Conservation (phyloP, 1,140 invertebrate genomes). For the Zaprionus nigranus region DNA sequence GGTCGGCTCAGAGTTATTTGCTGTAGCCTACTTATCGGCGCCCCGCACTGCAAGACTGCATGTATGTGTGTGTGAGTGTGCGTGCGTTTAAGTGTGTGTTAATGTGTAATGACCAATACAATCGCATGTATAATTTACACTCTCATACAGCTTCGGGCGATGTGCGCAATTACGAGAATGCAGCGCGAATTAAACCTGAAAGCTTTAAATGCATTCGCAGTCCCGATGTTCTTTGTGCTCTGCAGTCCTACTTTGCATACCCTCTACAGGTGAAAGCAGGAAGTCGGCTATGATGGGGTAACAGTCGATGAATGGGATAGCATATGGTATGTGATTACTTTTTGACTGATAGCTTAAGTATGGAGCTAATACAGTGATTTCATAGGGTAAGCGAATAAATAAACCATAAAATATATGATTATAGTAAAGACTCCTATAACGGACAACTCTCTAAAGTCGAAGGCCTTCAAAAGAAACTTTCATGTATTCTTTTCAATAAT, state of each 20-base stretch:
- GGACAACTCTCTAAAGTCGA: too few relatives aligned
- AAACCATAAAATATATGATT: neutral
- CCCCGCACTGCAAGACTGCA: conserved; percentile 31
- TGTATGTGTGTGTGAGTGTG: neutral
- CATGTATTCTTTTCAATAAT: too few relatives aligned
- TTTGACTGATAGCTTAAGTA: neutral
- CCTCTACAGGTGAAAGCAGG: neutral
- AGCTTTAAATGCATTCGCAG: conserved; percentile 54
- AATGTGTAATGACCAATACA: conserved; percentile 72
- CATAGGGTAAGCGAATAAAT: neutral
- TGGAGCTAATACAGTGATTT: neutral
- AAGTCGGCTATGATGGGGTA: neutral
- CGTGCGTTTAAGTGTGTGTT: conserved; percentile 11
- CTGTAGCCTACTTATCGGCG: conserved; percentile 65
- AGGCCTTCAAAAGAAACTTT: too few relatives aligned
- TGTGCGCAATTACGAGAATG: conserved; percentile 35
- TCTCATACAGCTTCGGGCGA: conserved; percentile 10
- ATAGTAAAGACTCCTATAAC: too few relatives aligned
- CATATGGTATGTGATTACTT: neutral
- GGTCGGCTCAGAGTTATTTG: conserved; percentile 51
- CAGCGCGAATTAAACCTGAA: conserved; percentile 44
- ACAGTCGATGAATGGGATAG: too few relatives aligned
- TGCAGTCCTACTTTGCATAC: conserved; percentile 5
- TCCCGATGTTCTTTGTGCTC: conserved; percentile 33
- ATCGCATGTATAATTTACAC: conserved; percentile 76